These are phyloP conservation scores for Rhinolophus ferrumequinum DNA, from an alignment of 2,113 vertebrate genomes.

Conservation along the genomic window DNA sequence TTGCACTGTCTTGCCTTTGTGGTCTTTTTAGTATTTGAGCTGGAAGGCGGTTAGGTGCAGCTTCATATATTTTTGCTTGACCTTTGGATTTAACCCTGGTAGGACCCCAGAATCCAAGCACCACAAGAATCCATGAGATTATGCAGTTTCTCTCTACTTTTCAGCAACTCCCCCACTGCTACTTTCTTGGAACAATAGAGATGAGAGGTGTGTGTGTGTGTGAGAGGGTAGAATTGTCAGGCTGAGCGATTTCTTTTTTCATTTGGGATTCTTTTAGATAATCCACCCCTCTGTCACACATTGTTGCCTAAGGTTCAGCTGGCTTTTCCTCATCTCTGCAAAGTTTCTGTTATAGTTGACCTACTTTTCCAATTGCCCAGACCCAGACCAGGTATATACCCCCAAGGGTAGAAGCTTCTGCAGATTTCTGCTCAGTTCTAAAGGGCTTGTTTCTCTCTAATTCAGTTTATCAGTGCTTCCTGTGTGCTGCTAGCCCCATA, in stretches of 20 bases:
- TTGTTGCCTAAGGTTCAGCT: neutral
- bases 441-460: constrained; percentile 36
- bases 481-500: neutral
- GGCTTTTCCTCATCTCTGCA: neutral
- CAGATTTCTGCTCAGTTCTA: constrained; percentile 16
- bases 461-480: constrained; percentile 55
- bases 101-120: neutral
- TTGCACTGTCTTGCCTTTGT: neutral
- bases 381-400: neutral
- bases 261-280: neutral
- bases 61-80: constrained; percentile 35
- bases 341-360: neutral
- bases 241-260: neutral
- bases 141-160: constrained; percentile 25
- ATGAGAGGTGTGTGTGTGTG: neutral
- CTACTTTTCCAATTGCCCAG: neutral
- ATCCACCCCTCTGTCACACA: neutral
- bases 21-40: constrained; percentile 2
- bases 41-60: neutral
- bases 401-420: neutral
- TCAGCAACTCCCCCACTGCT: neutral
- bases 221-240: neutral
- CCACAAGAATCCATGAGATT: neutral
- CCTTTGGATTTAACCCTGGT: neutral
- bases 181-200: constrained; percentile 39